Evolutionary conservation across 2,888 invertebrate species (phyloP), one percentile per base, ranked within the genome.

Genomic region (Drosophila nr. medialis): DNA sequence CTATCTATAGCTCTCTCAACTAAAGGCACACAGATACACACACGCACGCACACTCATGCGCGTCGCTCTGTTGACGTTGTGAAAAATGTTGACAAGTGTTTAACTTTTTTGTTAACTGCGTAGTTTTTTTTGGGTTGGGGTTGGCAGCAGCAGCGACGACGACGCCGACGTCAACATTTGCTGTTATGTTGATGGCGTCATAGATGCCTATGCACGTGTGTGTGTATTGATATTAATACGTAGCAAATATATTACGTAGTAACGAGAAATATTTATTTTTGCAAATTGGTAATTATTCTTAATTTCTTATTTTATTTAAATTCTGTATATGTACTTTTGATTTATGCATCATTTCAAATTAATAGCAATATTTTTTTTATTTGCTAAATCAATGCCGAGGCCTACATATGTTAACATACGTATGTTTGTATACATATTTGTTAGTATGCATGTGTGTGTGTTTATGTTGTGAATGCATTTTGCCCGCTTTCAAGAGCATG

Each of bases 61-160:
- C 70, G 78, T 79, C 80, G 73, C 83, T 88, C 72, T 80, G 88
- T 78, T 82, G 80, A 71, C 73, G 82, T 77, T 77, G 80, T 81
- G 74, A 82, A 79, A 81, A 81, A 82, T 81, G 82, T 86, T 86
- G 87, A 83, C 89, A 82, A 89, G 85, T 89, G 82, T 75, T 80
- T 73, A 83, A 84, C 72, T 77, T 84, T 45, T 78, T 81, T 87
- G 69, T 80, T 74, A 80, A 86, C 86, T 86, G 86, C 86, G 86
- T 87, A 86, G 86, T 86, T 72, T 83, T 85, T 78, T 81, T 82
- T 80, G 78, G 80, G 68, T 68, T 77, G 71, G 76, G 77, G 79
- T 66, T 77, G 77, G 65, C 54, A 76, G 71, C 66, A 63, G 34
- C 63, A 36, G 29, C 64, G 69, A 64, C 53, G 42, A 45, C 77